Conservation (phyloP, 2,888 invertebrate genomes). For the Disparrhopalites patrizii region DNA sequence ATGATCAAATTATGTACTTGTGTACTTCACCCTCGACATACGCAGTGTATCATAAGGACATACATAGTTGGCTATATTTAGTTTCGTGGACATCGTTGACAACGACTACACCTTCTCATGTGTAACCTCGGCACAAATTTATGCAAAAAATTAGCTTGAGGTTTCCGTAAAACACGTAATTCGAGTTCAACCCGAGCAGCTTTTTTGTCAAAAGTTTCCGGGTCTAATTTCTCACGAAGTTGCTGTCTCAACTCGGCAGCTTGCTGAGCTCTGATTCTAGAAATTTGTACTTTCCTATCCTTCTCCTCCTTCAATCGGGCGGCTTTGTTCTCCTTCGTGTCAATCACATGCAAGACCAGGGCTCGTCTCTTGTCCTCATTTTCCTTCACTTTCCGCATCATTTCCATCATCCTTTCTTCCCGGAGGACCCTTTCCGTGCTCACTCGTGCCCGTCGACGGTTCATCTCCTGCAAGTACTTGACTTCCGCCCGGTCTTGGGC, state of each 20-base stretch:
- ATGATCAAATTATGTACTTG: too few species aligned
- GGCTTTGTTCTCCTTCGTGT: slow-evolving; percentile 41
- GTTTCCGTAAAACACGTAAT: slow-evolving; percentile 37
- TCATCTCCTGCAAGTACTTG: slow-evolving; percentile 50
- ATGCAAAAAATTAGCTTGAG: slow-evolving; percentile 25
- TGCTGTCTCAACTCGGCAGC: slow-evolving; percentile 44
- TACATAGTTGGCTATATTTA: too few species aligned
- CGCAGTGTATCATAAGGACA: too few species aligned
- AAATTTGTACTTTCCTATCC: slow-evolving; percentile 39
- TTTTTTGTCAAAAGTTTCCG: slow-evolving; percentile 47
- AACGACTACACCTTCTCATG: slow-evolving; percentile 30
- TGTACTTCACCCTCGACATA: too few species aligned
- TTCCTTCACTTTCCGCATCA: slow-evolving; percentile 41
- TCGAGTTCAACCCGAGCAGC: slow-evolving; percentile 45
- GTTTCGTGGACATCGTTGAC: slow-evolving; percentile 6
- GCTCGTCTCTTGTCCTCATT: slow-evolving; percentile 41
- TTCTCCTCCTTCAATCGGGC: slow-evolving; percentile 39
- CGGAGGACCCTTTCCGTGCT: slow-evolving; percentile 42
- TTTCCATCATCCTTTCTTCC: slow-evolving; percentile 43
- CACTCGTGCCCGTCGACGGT: slow-evolving; percentile 43
- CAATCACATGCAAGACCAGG: slow-evolving; percentile 38
- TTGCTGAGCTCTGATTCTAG: slow-evolving; percentile 42
- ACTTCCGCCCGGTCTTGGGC: slow-evolving; percentile 50
- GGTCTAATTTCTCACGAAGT: slow-evolving; percentile 42
- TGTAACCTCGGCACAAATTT: slow-evolving; percentile 37